Percentiles rank a stretch among this genome's conserved stretches.
These are phyloP conservation scores for Echinarachnius parma DNA, from an alignment of 53 echinoderm and acorn worm species.

Conservation along the genomic window DNA sequence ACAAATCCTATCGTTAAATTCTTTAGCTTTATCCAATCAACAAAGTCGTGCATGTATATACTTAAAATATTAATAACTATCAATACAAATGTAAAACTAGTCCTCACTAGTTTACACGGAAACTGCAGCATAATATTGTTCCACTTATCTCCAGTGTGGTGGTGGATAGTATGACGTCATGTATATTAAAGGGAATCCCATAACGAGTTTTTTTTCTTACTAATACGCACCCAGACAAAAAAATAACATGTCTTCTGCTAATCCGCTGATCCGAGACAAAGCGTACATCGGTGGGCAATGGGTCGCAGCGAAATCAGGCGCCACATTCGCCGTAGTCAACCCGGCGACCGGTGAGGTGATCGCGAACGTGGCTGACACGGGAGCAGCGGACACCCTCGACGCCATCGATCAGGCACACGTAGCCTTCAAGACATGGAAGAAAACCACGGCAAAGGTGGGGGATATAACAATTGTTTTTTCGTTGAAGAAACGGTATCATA, in stretches of 20 bases:
- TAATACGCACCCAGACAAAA: background rate
- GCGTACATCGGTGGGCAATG: conserved; percentile 61
- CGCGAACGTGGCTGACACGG: conserved; percentile 49
- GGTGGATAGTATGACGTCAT: no score
- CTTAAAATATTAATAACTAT: no score
- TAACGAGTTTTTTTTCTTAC: background rate
- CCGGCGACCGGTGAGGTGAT: conserved; percentile 62
- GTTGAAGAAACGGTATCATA: no score
- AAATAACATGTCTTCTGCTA: conserved; percentile 1
- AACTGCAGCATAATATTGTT: no score
- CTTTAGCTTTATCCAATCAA: no score
- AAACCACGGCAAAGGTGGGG: conserved; percentile 63
- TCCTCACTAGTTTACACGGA: no score
- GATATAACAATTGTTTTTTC: no score
- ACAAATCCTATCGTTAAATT: no score
- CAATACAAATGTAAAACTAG: no score
- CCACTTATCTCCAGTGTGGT: no score
- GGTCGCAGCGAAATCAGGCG: conserved; percentile 51
- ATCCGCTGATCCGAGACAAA: conserved; percentile 47
- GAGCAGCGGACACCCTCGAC: conserved; percentile 48
- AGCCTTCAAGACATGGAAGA: conserved; percentile 61
- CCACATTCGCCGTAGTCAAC: conserved; percentile 54
- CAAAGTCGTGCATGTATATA: no score
- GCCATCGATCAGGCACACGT: conserved; percentile 51
- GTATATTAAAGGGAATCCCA: no score